Percentiles rank a stretch among this genome's conserved stretches.
Conservation (phyloP, 2,113 vertebrate genomes). For the Prunella fulvescens region DNA sequence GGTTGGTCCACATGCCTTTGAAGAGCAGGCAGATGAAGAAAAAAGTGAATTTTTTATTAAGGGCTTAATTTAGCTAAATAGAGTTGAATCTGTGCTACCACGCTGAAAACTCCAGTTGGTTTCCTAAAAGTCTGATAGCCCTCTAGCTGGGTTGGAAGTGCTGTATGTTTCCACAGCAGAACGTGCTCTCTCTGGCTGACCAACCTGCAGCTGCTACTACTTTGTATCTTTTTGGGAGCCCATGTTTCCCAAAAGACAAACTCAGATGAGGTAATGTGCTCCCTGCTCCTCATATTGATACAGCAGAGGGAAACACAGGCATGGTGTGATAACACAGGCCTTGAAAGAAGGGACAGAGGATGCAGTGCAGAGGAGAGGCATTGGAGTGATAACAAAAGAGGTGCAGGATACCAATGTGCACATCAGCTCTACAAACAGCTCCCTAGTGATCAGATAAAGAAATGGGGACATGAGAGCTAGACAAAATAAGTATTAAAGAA, state of each 20-base stretch:
- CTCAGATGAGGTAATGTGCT: neutral
- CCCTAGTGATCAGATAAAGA: neutral
- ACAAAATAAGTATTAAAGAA: neutral
- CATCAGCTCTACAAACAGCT: neutral
- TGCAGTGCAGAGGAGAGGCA: neutral
- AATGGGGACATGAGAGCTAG: neutral
- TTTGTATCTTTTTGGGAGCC: neutral
- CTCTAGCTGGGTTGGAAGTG: neutral
- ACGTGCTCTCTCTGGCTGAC: neutral
- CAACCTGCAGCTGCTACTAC: neutral
- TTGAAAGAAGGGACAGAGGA: neutral
- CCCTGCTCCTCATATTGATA: neutral
- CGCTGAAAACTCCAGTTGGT: neutral
- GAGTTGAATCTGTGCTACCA: neutral
- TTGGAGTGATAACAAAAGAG: neutral
- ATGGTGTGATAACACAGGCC: neutral
- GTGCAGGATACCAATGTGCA: neutral
- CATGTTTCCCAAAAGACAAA: neutral
- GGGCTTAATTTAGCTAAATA: constrained; percentile 7
- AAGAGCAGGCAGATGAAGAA: neutral
- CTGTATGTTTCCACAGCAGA: neutral
- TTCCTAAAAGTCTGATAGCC: neutral
- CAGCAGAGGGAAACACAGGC: neutral
- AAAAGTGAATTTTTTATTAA: constrained; percentile 60
- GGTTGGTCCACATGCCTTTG: neutral